Percentiles rank a stretch among this genome's conserved stretches.
Conservation (phyloP, 2,113 vertebrate species). For the Atlantisia rogersi region DNA sequence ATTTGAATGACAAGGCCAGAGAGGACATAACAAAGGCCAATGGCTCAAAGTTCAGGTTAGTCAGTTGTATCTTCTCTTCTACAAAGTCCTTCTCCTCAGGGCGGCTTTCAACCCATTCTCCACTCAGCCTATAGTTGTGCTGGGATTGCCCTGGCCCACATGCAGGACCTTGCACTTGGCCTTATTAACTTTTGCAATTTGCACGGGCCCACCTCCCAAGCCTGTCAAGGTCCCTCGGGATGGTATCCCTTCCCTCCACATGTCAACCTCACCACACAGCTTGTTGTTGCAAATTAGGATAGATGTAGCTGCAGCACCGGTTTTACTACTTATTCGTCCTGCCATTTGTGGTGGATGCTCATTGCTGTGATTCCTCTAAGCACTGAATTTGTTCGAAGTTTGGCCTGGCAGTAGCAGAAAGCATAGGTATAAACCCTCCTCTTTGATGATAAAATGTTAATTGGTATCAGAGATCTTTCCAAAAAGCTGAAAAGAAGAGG, state of each 20-base stretch:
- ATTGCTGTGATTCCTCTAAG: neutral
- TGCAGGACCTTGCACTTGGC: too few species aligned
- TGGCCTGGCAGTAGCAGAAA: neutral
- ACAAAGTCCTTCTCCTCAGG: neutral
- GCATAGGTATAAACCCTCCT: neutral
- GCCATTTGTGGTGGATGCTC: neutral
- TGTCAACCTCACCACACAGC: too few species aligned
- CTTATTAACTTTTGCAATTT: too few species aligned
- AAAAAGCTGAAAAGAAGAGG: neutral
- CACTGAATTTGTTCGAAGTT: neutral
- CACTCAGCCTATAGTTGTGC: too few species aligned
- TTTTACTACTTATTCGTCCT: neutral
- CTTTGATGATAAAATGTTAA: neutral
- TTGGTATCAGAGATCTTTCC: rapidly evolving
- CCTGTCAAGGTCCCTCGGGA: too few species aligned
- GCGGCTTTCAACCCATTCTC: too few species aligned
- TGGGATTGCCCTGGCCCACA: too few species aligned
- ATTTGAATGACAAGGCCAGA: neutral
- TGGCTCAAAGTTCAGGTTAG: neutral
- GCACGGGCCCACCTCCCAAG: too few species aligned
- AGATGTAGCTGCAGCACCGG: neutral
- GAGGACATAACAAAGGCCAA: neutral
- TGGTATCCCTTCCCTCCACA: too few species aligned
- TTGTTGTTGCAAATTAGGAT: too few species aligned
- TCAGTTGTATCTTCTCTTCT: neutral